A percentile compares a stretch with the other conserved stretches of the same genome.
These are phyloP conservation scores for Phyllostomus hastatus DNA, from an alignment of 2,113 vertebrate species.

Conservation along the genomic window DNA sequence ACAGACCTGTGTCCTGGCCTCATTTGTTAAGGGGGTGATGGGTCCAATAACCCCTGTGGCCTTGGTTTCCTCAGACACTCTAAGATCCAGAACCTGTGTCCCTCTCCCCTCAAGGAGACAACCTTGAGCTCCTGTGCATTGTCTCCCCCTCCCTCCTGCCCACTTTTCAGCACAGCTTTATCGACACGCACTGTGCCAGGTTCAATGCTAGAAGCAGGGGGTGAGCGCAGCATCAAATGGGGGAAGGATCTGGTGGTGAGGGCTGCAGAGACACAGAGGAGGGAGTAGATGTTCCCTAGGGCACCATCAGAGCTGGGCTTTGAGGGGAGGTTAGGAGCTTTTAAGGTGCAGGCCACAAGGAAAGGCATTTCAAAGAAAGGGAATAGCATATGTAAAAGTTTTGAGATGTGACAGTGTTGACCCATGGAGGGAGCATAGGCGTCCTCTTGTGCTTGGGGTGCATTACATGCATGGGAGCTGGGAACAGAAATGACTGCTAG, in stretches of 20 bases:
- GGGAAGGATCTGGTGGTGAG: not conserved
- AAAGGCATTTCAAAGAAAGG: not conserved
- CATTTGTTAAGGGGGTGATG: not conserved
- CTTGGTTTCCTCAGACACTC: not conserved
- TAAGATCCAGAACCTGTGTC: not conserved
- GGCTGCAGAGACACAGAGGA: not conserved
- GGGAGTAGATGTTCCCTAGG: not conserved
- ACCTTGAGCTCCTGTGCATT: not conserved
- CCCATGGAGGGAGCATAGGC: not conserved
- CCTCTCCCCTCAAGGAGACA: not conserved
- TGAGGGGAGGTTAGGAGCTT: not conserved
- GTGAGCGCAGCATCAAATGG: not conserved
- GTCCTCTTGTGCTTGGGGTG: not conserved
- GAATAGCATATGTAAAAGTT: not conserved
- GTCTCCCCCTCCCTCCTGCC: not conserved
- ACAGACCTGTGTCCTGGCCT: not conserved
- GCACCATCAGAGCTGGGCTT: not conserved
- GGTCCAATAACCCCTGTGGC: not conserved
- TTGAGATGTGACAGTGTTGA: not conserved
- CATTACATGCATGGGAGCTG: not conserved
- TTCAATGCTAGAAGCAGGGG: not conserved
- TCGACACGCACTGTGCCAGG: not conserved
- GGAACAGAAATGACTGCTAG: not conserved
- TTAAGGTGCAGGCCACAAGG: not conserved
- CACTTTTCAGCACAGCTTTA: not conserved